phyloP scores from a whole-genome alignment of 2,797 vertebrate species.

The Sitta carolinensis region DNA sequence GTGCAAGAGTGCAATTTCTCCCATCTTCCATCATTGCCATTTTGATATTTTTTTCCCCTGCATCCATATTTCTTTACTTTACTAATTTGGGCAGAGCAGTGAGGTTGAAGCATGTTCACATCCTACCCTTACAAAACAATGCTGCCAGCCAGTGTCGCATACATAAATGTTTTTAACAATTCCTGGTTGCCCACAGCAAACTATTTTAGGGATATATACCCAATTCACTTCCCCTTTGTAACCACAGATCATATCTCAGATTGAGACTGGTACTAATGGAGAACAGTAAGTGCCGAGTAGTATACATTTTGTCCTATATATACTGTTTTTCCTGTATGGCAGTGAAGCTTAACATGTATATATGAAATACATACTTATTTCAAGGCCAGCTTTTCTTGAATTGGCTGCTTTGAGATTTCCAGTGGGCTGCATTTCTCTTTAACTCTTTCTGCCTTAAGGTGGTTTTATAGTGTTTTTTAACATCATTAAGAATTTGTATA shows the following conservation, averaged over 20 bases:
- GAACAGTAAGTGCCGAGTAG: not conserved
- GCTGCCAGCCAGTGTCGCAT: fast-evolving
- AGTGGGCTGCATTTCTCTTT: not conserved
- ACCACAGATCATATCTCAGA: not conserved
- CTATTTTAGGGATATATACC: not conserved
- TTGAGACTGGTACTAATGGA: not conserved
- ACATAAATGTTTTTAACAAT: not conserved
- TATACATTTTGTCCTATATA: not conserved
- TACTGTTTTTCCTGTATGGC: not conserved
- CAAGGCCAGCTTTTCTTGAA: constrained; percentile 37
- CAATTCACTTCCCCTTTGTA: not conserved
- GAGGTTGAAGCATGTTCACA: not conserved
- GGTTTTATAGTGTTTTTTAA: constrained; percentile 53
- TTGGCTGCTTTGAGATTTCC: constrained; percentile 42
- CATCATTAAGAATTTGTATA: constrained; percentile 13
- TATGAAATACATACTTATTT: not conserved
- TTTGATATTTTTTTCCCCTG: not conserved
- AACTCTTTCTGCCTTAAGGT: constrained; percentile 58
- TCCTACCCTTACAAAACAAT: not conserved
- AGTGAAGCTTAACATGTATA: not conserved
- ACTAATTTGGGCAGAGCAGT: not conserved
- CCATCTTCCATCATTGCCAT: not conserved
- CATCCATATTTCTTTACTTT: not conserved
- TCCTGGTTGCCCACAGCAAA: not conserved
- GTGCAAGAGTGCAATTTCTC: not conserved